These are phyloP conservation scores for Thaumetopoea pityocampa DNA, from an alignment of 1,140 invertebrate species.

Conservation along the genomic window DNA sequence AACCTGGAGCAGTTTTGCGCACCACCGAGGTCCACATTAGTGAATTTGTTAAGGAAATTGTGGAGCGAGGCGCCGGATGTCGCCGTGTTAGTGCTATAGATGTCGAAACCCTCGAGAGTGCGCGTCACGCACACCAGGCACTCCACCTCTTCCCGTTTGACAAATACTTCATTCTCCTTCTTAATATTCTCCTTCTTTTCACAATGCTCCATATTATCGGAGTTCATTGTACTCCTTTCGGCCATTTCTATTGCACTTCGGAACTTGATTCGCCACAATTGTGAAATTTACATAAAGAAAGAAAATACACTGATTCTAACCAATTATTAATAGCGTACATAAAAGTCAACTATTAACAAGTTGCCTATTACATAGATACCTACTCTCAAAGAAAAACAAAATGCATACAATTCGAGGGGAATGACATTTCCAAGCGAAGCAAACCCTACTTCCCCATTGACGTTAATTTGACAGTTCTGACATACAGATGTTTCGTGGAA, in stretches of 20 bases:
- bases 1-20: slow-evolving; percentile 32
- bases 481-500: no score
- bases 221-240: slow-evolving; percentile 39
- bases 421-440: slow-evolving; percentile 19
- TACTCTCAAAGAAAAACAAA: slow-evolving; percentile 18
- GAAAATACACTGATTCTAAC: slow-evolving; percentile 4
- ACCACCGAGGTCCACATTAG: slow-evolving; percentile 29
- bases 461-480: slow-evolving; percentile 3
- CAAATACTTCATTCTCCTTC: slow-evolving; percentile 40
- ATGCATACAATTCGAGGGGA: slow-evolving; percentile 19
- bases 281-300: slow-evolving; percentile 6
- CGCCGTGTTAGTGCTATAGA: slow-evolving; percentile 36
- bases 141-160: slow-evolving; percentile 53
- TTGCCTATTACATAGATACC: slow-evolving; percentile 9
- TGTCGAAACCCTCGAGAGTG: slow-evolving; percentile 36
- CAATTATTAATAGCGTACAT: slow-evolving; percentile 4
- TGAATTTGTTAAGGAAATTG: slow-evolving; percentile 44
- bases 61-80: slow-evolving; percentile 40
- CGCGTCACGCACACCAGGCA: slow-evolving; percentile 48
- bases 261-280: neutral
- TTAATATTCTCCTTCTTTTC: slow-evolving; percentile 41
- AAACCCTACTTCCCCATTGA: slow-evolving; percentile 13
- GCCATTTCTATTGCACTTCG: slow-evolving; percentile 30
- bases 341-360: slow-evolving; percentile 8
- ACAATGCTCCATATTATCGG: slow-evolving; percentile 29